These are phyloP conservation scores for Pocillopora meandrina DNA, from an alignment of 92 coral and sea anemone genomes.

Conservation along the genomic window DNA sequence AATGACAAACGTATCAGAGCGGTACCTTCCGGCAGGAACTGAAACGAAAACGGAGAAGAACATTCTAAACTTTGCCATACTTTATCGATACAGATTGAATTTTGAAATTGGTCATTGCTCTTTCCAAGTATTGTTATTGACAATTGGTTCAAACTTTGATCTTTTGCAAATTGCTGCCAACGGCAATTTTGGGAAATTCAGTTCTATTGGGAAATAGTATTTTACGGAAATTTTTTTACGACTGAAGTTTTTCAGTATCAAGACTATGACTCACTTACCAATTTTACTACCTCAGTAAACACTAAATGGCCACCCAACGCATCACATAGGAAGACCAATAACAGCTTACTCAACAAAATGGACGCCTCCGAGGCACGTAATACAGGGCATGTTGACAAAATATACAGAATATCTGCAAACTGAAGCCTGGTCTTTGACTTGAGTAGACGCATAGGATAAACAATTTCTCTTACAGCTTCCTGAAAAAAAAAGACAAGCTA, in stretches of 20 bases:
- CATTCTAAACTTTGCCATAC: neutral
- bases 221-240: neutral
- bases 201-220: no score
- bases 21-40: constrained; percentile 16
- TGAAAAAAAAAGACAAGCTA: neutral
- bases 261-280: constrained; percentile 5
- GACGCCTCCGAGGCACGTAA: constrained; percentile 7
- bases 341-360: constrained; percentile 10
- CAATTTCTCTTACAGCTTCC: constrained; percentile 21
- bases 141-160: no score
- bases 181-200: no score
- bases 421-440: constrained; percentile 31
- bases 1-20: constrained; percentile 9
- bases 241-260: no score
- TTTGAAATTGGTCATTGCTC: no score
- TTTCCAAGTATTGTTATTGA: no score
- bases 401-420: constrained; percentile 25
- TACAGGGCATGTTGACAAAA: neutral
- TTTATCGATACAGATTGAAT: no score
- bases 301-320: constrained; percentile 34
- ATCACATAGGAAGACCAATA: constrained; percentile 30
- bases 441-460: constrained; percentile 31
- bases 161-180: no score
- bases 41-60: neutral
- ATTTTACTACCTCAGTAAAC: constrained; percentile 10